Base-by-base conservation (phyloP, 2,888 invertebrate genomes). In the Erebia palarica region DNA sequence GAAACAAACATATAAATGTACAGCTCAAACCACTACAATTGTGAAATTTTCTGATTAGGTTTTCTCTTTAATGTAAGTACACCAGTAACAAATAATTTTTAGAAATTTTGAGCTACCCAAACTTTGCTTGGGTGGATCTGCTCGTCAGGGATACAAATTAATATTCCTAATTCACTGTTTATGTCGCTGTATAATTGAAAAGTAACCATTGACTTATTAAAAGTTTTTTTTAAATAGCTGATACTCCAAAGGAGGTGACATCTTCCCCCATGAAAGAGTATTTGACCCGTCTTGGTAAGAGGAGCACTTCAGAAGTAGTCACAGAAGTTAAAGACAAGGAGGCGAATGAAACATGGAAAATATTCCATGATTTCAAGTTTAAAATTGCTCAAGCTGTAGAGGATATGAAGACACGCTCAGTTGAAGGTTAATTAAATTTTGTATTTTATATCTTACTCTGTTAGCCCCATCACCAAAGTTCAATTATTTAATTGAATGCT, bases 351-450 rank as follows among this genome's bases (percentile, higher is more conserved):
- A 95, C 95, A 8, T 96, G 96, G 96, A 95, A 95, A 80, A 94
- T 96, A 81, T 95, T 96, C 75, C 94, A 95, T 74, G 96, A 96
- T 76, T 95, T 96, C 70, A 96, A 94, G 84, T 96, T 95, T 65
- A 96, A 96, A 88, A 95, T 96, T 74, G 95, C 96, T 55, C 96
- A 96, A 83, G 96, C 96, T 53, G 96, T 96, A 64, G 96, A 96
- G 82, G 96, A 96, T 74, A 96, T 96, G 89, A 92, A 96, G 71
- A 95, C 95, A 11, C 95, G 95, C 70, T 96, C 96, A 78, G 91
- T 86, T 74, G 95, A 95, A 78, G 94, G 94, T 87, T 88, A 44
- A 11, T 73, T 51, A 44, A 64, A 60, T 64, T 51, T 49, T 65
- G 51, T 69, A 16, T 51, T 21, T 7, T 16, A 3, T 55, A 10